Base-by-base conservation (phyloP, 2,797 vertebrate species). In the Halcyon leucocephala region DNA sequence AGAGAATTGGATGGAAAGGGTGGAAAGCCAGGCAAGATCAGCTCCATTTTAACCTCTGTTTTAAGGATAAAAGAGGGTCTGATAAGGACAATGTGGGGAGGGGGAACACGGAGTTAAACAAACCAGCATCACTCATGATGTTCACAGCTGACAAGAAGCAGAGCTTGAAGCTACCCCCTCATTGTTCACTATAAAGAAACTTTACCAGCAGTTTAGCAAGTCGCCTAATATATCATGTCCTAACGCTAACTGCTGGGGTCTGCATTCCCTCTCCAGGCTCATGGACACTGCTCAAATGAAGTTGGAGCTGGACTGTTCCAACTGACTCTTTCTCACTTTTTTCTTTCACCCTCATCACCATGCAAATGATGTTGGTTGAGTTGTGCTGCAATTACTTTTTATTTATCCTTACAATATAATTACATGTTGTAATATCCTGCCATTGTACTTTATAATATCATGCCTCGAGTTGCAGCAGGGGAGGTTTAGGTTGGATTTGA, bases 121-220 rank as follows among this genome's bases (percentile, higher is more conserved):
- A 95, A 94, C 76, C 80, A 77, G 48, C 48, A 62, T 54, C 70
- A 57, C 60, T 71, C 51, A 21, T 39, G 48, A 54, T 89, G 48
- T 82, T 96, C 95, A 82, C 95, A 91, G 94, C 93, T 97, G 97
- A 97, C 93, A 92, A 97, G 96, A 98, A 97, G 88, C 97, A 98
- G 97, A 94, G 86, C 95, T 93, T 49, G 70, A 86, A 89, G 81
- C 76, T 74, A 48, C 14, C 13, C 20, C 61, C 71, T 90, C 49
- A 1, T 39, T 71, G 72, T 24, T 92, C 72, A 93, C 41, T 65
- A 51, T 44, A 90, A 89, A 93, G 90, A 86, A 79, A 83, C 29
- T 58, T 74, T 11, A 82, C 86, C 85, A 90, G 88, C 89, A 31
- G 92, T 90, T 94, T 93, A 82, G 82, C 85, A 72, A 55, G 83